Conservation (phyloP, 2,888 invertebrate species). For the Chloroclystis v-ata region DNA sequence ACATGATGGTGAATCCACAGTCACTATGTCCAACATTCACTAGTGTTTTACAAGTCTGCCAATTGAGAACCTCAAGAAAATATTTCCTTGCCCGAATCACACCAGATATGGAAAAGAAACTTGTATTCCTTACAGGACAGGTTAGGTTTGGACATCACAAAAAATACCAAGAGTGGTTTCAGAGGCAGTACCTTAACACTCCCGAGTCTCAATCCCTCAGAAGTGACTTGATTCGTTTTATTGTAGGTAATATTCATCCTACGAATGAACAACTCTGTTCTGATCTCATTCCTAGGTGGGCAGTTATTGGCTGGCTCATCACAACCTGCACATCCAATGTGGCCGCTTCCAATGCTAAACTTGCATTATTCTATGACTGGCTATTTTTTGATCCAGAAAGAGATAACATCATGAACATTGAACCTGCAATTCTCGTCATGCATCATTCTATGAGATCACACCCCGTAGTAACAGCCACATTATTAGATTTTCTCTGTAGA, state of each 20-base stretch:
- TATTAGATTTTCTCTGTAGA: conserved; percentile 94
- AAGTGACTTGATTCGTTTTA: conserved; percentile 95
- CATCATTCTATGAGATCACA: conserved; percentile 95
- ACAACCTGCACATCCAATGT: conserved; percentile 94
- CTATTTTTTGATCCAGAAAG: conserved; percentile 92
- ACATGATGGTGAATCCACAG: conserved; percentile 87
- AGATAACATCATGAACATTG: conserved; percentile 97
- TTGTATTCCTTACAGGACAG: conserved; percentile 90
- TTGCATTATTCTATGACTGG: conserved; percentile 96
- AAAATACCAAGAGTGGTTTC: conserved; percentile 96
- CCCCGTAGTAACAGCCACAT: conserved; percentile 92
- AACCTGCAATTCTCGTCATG: conserved; percentile 96
- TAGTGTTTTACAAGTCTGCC: conserved; percentile 87
- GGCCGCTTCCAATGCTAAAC: conserved; percentile 92
- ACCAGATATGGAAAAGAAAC: conserved; percentile 95
- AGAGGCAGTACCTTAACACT: conserved; percentile 92
- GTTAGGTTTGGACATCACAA: conserved; percentile 94
- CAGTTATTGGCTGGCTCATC: conserved; percentile 95
- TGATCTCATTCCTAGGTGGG: conserved; percentile 97
- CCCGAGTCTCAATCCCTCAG: conserved; percentile 93
- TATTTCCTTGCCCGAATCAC: conserved; percentile 91
- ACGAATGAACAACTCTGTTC: conserved; percentile 94
- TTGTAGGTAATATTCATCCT: conserved; percentile 95
- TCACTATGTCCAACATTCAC: conserved; percentile 86
- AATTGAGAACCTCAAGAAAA: conserved; percentile 90